These are phyloP conservation scores for Diplodus sargus DNA, from an alignment of 2,797 vertebrate genomes.

Conservation along the genomic window DNA sequence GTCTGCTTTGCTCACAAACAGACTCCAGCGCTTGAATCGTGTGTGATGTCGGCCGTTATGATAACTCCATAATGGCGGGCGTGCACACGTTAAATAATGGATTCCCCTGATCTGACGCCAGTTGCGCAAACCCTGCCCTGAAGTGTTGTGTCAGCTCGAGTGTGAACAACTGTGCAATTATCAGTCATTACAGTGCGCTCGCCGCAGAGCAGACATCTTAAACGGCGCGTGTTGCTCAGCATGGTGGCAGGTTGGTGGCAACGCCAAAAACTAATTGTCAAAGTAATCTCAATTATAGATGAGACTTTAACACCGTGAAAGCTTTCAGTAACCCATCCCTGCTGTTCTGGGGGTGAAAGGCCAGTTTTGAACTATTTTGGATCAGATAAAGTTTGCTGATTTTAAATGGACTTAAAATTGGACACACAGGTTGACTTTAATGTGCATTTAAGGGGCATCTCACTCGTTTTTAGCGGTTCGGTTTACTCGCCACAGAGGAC, in stretches of 20 bases:
- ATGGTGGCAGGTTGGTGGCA: slow-evolving; percentile 1
- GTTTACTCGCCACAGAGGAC: neutral
- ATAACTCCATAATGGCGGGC: slow-evolving; percentile 6
- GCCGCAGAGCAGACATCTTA: slow-evolving; percentile 30
- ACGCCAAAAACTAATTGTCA: neutral
- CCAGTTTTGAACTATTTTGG: neutral
- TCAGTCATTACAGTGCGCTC: slow-evolving; percentile 20
- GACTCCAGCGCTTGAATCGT: neutral
- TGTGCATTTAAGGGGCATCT: neutral
- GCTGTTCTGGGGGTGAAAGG: neutral
- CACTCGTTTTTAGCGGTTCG: too few species aligned
- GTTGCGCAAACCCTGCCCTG: slow-evolving; percentile 18
- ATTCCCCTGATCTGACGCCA: slow-evolving; percentile 34
- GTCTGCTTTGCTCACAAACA: slow-evolving; percentile 16
- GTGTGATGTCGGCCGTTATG: neutral
- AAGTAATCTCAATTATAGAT: neutral
- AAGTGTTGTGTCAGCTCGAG: slow-evolving; percentile 37
- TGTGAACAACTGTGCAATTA: slow-evolving; percentile 48
- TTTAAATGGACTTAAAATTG: neutral
- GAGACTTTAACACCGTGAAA: neutral
- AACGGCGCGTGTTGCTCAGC: neutral
- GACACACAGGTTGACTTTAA: neutral
- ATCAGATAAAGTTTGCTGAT: neutral
- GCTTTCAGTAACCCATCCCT: neutral
- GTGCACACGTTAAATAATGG: slow-evolving; percentile 30